A percentile compares a stretch with the other conserved stretches of the same genome.
phyloP scores from a whole-genome alignment of 1,140 invertebrate species.

The Liolophura sinensis region DNA sequence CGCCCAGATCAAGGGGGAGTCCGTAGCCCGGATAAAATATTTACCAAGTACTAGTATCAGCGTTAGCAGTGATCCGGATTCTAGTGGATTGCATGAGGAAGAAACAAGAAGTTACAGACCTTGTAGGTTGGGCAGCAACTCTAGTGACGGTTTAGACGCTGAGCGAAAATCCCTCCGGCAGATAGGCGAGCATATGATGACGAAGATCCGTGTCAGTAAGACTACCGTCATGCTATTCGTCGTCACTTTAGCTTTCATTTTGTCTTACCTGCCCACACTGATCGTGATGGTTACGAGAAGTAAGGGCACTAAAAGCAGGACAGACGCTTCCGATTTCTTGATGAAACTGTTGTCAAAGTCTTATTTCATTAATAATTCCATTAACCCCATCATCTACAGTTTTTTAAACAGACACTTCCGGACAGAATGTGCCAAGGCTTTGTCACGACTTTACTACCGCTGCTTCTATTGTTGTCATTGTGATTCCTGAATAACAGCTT shows the following conservation, averaged over 20 bases:
- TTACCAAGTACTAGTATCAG: too few relatives aligned
- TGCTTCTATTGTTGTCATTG: too few relatives aligned
- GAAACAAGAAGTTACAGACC: too few relatives aligned
- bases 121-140: too few relatives aligned
- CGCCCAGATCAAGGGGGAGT: too few relatives aligned
- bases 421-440: slow-evolving; percentile 19
- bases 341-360: slow-evolving; percentile 46
- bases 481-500: too few relatives aligned
- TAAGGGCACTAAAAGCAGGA: slow-evolving; percentile 20
- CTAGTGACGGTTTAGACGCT: too few relatives aligned
- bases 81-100: too few relatives aligned
- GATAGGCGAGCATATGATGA: too few relatives aligned
- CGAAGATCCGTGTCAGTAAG: slow-evolving; percentile 22
- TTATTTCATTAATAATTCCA: slow-evolving; percentile 50
- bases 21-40: too few relatives aligned
- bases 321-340: slow-evolving; percentile 19
- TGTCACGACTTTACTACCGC: slow-evolving; percentile 6
- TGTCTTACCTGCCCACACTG: slow-evolving; percentile 39
- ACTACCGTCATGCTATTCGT: slow-evolving; percentile 40
- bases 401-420: slow-evolving; percentile 51
- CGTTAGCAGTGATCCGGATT: too few relatives aligned
- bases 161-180: too few relatives aligned
- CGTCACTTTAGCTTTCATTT: slow-evolving; percentile 40
- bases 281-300: slow-evolving; percentile 36
- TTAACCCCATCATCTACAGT: slow-evolving; percentile 53